Conservation (phyloP, 2,888 invertebrate genomes). For the Xylota segnis region DNA sequence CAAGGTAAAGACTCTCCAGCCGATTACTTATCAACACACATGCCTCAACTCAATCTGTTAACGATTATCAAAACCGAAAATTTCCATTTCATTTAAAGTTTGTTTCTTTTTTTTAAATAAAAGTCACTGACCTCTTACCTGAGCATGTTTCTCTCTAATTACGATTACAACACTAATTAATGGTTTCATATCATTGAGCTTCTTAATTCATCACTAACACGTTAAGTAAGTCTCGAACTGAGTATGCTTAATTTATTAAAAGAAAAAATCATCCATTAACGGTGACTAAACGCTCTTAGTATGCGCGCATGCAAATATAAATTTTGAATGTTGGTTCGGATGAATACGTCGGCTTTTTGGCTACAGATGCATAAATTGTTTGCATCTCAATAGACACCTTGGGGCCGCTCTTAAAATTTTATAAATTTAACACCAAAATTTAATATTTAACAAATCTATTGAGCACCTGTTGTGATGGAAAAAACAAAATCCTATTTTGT, state of each 20-base stretch:
- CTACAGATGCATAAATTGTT: not conserved
- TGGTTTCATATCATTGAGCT: not conserved
- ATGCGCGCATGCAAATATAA: not conserved
- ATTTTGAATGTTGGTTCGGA: too few species aligned
- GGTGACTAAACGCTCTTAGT: not conserved
- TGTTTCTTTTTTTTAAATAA: not conserved
- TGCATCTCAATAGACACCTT: not conserved
- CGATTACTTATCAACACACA: too few species aligned
- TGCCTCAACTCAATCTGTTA: too few species aligned
- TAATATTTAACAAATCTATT: not conserved
- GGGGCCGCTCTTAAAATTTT: slow-evolving; percentile 7
- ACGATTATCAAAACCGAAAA: too few species aligned
- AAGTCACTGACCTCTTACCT: not conserved
- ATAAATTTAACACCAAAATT: not conserved
- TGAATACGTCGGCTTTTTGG: too few species aligned
- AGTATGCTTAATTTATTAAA: not conserved
- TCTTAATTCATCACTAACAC: not conserved
- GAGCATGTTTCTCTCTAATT: not conserved
- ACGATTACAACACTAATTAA: not conserved
- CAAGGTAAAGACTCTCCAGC: too few species aligned
- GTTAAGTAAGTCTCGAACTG: not conserved
- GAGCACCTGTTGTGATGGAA: not conserved
- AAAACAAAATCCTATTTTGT: not conserved
- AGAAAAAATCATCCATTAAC: slow-evolving; percentile 2
- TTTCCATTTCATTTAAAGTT: too few species aligned